Evolutionary conservation across 2,113 vertebrate genomes (phyloP).

Genomic region (Aix galericulata): DNA sequence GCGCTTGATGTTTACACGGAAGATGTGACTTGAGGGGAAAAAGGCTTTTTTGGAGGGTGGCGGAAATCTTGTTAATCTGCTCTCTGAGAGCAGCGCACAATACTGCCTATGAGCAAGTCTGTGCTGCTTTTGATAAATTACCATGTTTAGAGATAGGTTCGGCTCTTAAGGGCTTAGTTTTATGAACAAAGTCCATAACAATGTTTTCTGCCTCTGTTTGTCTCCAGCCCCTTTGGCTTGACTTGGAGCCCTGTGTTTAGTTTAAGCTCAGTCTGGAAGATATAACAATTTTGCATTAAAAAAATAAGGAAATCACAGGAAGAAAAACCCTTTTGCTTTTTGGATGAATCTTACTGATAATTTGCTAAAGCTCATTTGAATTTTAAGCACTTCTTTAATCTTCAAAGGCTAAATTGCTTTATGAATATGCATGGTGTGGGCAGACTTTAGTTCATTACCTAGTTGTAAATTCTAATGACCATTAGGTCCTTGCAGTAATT

Average conservation of each 20-base stretch:
- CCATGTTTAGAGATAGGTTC: slow-evolving; percentile 84
- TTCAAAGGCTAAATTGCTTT: slow-evolving; percentile 99
- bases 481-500: slow-evolving; percentile 99
- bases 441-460: slow-evolving; percentile 99
- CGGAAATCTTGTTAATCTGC: slow-evolving; percentile 79
- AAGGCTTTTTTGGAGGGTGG: slow-evolving; percentile 75
- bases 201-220: slow-evolving; percentile 84
- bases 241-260: slow-evolving; percentile 81
- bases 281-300: slow-evolving; percentile 87
- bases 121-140: slow-evolving; percentile 86
- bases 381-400: slow-evolving; percentile 99
- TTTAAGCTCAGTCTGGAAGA: slow-evolving; percentile 82
- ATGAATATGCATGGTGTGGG: slow-evolving; percentile 99
- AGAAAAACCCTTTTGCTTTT: slow-evolving; percentile 89
- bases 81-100: slow-evolving; percentile 74
- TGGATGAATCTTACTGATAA: slow-evolving; percentile 99
- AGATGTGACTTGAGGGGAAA: slow-evolving; percentile 77
- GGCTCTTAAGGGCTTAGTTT: slow-evolving; percentile 84
- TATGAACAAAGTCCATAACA: slow-evolving; percentile 83
- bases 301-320: slow-evolving; percentile 86
- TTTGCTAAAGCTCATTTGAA: slow-evolving; percentile 99
- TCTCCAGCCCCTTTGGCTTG: slow-evolving; percentile 82
- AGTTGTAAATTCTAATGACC: slow-evolving; percentile 99
- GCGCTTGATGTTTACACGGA: slow-evolving; percentile 78
- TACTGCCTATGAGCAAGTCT: slow-evolving; percentile 80